Percentiles rank a stretch among this genome's conserved stretches.
Conservation (phyloP, 2,113 vertebrate genomes). For the Stercorarius parasiticus region DNA sequence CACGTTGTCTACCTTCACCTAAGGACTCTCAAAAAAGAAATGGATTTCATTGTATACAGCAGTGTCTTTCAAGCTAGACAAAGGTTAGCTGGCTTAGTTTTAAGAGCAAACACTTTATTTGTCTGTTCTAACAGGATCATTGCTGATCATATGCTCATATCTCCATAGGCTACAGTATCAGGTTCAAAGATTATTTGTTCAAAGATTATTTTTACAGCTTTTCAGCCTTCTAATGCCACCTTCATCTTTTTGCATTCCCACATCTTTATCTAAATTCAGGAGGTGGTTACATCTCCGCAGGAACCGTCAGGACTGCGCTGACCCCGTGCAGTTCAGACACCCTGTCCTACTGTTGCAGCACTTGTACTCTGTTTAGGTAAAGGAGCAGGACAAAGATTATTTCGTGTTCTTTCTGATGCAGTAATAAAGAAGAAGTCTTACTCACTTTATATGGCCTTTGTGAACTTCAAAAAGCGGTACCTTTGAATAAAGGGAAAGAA, state of each 20-base stretch:
- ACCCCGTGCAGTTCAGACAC: not conserved
- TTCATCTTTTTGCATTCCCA: not conserved
- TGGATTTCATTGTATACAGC: not conserved
- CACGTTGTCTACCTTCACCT: not conserved
- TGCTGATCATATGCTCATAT: not conserved
- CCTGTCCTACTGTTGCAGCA: not conserved
- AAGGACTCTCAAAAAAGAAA: not conserved
- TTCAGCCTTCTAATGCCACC: not conserved
- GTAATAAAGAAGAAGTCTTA: too few relatives aligned
- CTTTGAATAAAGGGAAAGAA: too few relatives aligned
- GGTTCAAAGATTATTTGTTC: too few relatives aligned
- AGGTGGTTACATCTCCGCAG: not conserved
- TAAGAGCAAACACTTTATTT: not conserved
- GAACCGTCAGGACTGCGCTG: not conserved
- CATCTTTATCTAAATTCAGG: not conserved
- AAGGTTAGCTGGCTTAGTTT: not conserved
- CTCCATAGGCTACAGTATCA: not conserved
- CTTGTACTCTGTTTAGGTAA: not conserved
- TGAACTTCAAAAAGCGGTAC: too few relatives aligned
- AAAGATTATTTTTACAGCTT: not conserved
- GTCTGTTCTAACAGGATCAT: not conserved
- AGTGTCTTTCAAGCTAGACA: not conserved
- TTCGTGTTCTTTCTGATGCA: too few relatives aligned
- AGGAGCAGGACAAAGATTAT: too few relatives aligned
- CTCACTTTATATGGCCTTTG: too few relatives aligned